Evolutionary conservation across 2,797 vertebrate species (phyloP), one percentile per base, ranked within the genome.

Genomic region (Acanthornis magna): DNA sequence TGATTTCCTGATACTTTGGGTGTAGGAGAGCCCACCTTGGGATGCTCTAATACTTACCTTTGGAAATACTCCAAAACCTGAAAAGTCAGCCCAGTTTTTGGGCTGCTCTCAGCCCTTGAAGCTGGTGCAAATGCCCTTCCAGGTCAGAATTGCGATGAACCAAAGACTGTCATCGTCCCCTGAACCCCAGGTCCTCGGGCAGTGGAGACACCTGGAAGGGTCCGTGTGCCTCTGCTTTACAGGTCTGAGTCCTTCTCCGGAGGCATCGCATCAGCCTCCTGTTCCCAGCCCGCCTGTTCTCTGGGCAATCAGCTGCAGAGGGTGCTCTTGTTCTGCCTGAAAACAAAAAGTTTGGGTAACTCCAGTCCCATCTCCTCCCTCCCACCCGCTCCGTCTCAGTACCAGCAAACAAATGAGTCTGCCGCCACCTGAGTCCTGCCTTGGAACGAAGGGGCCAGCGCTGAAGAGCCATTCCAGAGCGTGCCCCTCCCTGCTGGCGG

Each of bases 321-420:
- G 92, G 96, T 88, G 94, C 94, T 96, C 95, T 94, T 96, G 96
- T 91, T 96, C 96, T 83, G 93, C 86, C 75, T 62, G 88, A 94
- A 62, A 88, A 43, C 29, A 29, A 36, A 73, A 83, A 17, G 6
- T 29, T 50, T 16, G 62, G 3, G 30, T 32, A 2, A 34, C 53
- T 82, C 51, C 36, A 4, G n/a, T 61, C 70, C n/a, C 40, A 18
- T 29, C 85, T 79, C 87, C 78, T 73, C 30, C 40, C 27, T 87
- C 29, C 60, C 53, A 50, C 54, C 55, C 50, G 9, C 70, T 74
- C 45, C 19, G 32, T 73, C 88, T 53, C 86, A 74, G 22, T 5
- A 23, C 51, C 57, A 82, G 68, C 81, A 65, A 85, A 60, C 47
- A 54, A 73, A 32, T 10, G 34, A 48, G 34, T 48, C 38, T 67